Evolutionary conservation across 2,888 invertebrate species (phyloP).

Genomic region (Hipparchia semele): DNA sequence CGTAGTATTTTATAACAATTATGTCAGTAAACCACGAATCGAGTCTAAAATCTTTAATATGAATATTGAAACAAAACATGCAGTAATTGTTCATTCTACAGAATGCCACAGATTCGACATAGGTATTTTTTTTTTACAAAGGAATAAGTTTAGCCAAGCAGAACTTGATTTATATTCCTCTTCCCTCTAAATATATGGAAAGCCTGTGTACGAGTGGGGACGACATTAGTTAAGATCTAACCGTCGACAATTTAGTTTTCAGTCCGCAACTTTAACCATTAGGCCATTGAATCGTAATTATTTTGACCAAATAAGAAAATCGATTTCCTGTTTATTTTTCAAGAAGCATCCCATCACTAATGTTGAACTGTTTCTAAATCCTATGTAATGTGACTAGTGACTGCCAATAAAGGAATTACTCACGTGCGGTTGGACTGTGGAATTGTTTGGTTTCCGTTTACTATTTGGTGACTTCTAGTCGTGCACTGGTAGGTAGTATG

Average conservation of each 20-base stretch:
- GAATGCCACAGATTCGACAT: background rate
- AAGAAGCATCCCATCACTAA: conserved; percentile 8
- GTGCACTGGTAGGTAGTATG: background rate
- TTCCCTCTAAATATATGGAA: too few species aligned
- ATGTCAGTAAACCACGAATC: too few species aligned
- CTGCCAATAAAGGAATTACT: conserved; percentile 29
- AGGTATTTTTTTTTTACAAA: too few species aligned
- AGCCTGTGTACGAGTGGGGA: too few species aligned
- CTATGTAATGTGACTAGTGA: conserved; percentile 25
- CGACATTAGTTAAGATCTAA: too few species aligned
- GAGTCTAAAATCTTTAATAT: too few species aligned
- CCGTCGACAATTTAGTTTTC: too few species aligned
- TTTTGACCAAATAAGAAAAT: background rate
- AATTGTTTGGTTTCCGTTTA: conserved; percentile 20
- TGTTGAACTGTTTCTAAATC: conserved; percentile 29
- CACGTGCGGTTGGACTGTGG: conserved; percentile 22
- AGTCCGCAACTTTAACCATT: too few species aligned
- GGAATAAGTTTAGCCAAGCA: too few species aligned
- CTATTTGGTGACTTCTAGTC: conserved; percentile 4
- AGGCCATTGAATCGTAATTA: too few species aligned
- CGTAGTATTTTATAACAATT: too few species aligned
- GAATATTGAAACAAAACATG: background rate
- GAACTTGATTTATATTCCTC: too few species aligned
- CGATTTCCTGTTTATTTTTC: background rate
- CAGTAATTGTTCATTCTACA: background rate